Evolutionary conservation across 1,140 invertebrate species (phyloP).

Genomic region (Pteromalus puparum): DNA sequence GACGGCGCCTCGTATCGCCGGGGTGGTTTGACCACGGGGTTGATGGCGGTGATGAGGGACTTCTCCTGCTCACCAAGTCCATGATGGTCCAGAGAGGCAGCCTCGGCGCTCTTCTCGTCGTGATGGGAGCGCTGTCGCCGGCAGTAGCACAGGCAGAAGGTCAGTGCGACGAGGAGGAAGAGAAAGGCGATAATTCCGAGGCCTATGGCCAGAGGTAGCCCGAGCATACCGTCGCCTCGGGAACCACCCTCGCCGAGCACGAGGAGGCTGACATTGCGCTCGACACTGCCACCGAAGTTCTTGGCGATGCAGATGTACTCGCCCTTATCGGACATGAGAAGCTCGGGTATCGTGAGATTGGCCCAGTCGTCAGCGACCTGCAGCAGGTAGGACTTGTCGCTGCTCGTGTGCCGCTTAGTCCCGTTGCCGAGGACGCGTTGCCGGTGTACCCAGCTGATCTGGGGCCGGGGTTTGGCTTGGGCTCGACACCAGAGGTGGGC

Average conservation of each 20-base stretch:
- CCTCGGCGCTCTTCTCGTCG: slow-evolving; percentile 77
- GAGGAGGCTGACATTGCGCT: slow-evolving; percentile 82
- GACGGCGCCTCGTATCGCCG: slow-evolving; percentile 83
- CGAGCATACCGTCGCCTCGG: slow-evolving; percentile 70
- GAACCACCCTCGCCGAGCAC: slow-evolving; percentile 75
- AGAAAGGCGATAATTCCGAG: slow-evolving; percentile 75
- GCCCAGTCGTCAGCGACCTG: slow-evolving; percentile 79
- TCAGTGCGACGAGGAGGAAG: slow-evolving; percentile 78
- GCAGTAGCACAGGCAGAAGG: slow-evolving; percentile 83
- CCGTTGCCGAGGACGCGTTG: slow-evolving; percentile 62
- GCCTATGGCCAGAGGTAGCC: slow-evolving; percentile 72
- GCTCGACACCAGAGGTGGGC: slow-evolving; percentile 87
- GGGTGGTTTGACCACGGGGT: slow-evolving; percentile 87
- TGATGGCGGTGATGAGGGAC: slow-evolving; percentile 86
- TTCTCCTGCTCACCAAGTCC: slow-evolving; percentile 84
- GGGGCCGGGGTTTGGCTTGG: slow-evolving; percentile 84
- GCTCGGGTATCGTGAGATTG: slow-evolving; percentile 85
- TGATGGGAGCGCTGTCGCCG: slow-evolving; percentile 72
- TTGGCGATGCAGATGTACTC: slow-evolving; percentile 92
- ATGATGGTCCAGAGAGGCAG: slow-evolving; percentile 70
- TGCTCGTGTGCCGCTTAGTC: slow-evolving; percentile 61
- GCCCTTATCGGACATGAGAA: slow-evolving; percentile 85
- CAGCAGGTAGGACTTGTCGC: slow-evolving; percentile 72
- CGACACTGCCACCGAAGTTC: slow-evolving; percentile 88
- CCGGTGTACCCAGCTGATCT: slow-evolving; percentile 81